Percentiles rank a stretch among this genome's conserved stretches.
Evolutionary conservation across 2,797 vertebrate genomes (phyloP).

Genomic region (Poeciliopsis infans): DNA sequence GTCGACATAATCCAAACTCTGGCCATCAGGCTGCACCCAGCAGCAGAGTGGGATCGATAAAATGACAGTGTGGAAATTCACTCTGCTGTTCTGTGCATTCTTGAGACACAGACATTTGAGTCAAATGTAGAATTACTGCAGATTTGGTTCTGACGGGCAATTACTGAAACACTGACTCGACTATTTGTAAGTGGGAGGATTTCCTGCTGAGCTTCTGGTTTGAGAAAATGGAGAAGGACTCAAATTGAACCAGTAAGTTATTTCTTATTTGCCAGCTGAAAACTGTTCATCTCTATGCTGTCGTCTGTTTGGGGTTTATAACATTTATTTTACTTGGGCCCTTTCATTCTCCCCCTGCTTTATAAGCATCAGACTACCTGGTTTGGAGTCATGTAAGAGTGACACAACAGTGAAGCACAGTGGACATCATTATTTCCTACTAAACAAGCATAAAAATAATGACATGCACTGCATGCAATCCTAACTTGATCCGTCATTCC

Average conservation of each 20-base stretch:
- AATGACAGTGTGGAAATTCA: slow-evolving; percentile 13
- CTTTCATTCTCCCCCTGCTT: slow-evolving; percentile 6
- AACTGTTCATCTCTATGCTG: not conserved
- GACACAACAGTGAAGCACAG: slow-evolving; percentile 21
- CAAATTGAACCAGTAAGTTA: slow-evolving; percentile 14
- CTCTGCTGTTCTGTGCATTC: not conserved
- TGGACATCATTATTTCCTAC: slow-evolving; percentile 4
- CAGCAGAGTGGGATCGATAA: slow-evolving; percentile 16
- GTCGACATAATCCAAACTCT: slow-evolving; percentile 29
- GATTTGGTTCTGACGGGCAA: slow-evolving; percentile 17
- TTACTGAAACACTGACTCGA: slow-evolving; percentile 24
- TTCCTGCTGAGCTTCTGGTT: slow-evolving; percentile 15
- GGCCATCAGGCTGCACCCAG: slow-evolving; percentile 5
- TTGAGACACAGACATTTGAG: slow-evolving; percentile 11
- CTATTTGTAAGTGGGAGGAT: slow-evolving; percentile 19
- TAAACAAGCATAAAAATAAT: not conserved
- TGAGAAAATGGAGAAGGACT: slow-evolving; percentile 1
- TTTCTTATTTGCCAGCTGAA: not conserved
- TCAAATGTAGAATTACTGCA: slow-evolving; percentile 7
- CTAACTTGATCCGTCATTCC: not conserved
- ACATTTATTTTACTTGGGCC: not conserved
- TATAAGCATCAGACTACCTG: slow-evolving; percentile 4
- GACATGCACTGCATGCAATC: not conserved
- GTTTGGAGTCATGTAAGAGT: not conserved
- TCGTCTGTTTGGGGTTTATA: not conserved